These are phyloP conservation scores for Lasius platythorax DNA, from an alignment of 2,888 invertebrate species.

Conservation along the genomic window DNA sequence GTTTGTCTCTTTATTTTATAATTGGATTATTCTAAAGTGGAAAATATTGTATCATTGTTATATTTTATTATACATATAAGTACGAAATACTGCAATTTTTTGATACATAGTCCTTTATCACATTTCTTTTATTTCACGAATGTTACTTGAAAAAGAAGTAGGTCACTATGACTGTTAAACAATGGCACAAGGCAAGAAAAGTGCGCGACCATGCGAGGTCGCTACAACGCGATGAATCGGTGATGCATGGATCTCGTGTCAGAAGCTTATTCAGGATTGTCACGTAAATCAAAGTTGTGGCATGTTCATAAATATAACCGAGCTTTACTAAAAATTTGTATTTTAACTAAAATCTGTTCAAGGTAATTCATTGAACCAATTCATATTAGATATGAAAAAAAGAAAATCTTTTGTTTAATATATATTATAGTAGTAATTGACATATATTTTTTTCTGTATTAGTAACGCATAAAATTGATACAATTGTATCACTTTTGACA, in stretches of 20 bases:
- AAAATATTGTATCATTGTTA: background rate
- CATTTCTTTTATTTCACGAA: background rate
- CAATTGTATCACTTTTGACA: background rate
- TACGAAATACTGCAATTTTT: background rate
- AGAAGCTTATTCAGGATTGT: slow-evolving; percentile 13
- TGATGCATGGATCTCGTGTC: slow-evolving; percentile 28
- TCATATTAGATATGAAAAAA: background rate
- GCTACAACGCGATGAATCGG: slow-evolving; percentile 16
- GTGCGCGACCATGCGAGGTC: slow-evolving; percentile 20
- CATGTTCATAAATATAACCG: slow-evolving; percentile 3
- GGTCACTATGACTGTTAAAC: slow-evolving; percentile 26
- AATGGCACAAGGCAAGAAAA: slow-evolving; percentile 30
- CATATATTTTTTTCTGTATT: background rate
- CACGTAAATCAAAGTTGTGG: slow-evolving; percentile 30
- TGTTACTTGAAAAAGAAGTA: slow-evolving; percentile 31
- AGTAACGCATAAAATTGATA: background rate
- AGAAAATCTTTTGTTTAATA: background rate
- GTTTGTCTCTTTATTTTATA: background rate
- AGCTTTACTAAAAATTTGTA: slow-evolving; percentile 11
- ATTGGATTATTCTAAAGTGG: background rate
- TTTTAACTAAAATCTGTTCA: background rate
- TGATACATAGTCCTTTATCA: background rate
- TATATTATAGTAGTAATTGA: background rate
- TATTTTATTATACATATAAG: background rate
- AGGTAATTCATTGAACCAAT: background rate